Conservation (phyloP, 1,140 invertebrate species). For the Drosophila kepulauana region DNA sequence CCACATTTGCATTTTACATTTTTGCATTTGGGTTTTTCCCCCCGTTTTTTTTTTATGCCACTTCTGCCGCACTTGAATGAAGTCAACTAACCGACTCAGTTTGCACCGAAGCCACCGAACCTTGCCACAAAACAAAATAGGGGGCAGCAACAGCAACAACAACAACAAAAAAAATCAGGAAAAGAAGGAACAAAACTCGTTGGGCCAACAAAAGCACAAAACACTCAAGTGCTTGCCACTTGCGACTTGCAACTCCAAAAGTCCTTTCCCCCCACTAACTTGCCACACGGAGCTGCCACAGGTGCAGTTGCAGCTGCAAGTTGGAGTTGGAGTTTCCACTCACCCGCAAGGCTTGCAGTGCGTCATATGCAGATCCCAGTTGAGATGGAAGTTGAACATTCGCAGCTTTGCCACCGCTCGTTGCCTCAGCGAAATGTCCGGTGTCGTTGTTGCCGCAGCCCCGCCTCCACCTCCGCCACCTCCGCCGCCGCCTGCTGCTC, state of each 20-base stretch:
- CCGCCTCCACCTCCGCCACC: conserved; percentile 15
- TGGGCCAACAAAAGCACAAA: conserved; percentile 69
- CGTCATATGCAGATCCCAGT: conserved; percentile 85
- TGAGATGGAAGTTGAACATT: conserved; percentile 85
- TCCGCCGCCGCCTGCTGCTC: conserved; percentile 7
- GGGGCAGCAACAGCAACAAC: too few species aligned
- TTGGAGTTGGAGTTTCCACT: conserved; percentile 42
- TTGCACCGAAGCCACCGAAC: background rate
- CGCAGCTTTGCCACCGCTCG: conserved; percentile 84
- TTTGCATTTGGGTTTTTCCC: conserved; percentile 42
- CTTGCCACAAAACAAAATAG: conserved; percentile 5
- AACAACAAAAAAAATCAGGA: conserved; percentile 28
- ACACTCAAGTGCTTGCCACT: conserved; percentile 69
- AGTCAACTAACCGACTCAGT: conserved; percentile 57
- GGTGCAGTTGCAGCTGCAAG: conserved; percentile 8
- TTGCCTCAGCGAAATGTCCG: conserved; percentile 82
- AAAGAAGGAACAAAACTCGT: conserved; percentile 41
- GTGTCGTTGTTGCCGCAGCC: conserved; percentile 32
- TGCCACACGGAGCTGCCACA: conserved; percentile 20
- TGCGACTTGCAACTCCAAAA: conserved; percentile 52
- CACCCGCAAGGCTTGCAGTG: conserved; percentile 85
- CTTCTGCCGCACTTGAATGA: conserved; percentile 56
- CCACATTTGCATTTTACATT: conserved; percentile 50
- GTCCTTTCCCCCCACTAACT: conserved; percentile 4
- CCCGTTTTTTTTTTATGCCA: background rate